A percentile compares a stretch with the other conserved stretches of the same genome.
phyloP scores from a whole-genome alignment of 2,113 vertebrate species.

The Heterotilapia buettikoferi region DNA sequence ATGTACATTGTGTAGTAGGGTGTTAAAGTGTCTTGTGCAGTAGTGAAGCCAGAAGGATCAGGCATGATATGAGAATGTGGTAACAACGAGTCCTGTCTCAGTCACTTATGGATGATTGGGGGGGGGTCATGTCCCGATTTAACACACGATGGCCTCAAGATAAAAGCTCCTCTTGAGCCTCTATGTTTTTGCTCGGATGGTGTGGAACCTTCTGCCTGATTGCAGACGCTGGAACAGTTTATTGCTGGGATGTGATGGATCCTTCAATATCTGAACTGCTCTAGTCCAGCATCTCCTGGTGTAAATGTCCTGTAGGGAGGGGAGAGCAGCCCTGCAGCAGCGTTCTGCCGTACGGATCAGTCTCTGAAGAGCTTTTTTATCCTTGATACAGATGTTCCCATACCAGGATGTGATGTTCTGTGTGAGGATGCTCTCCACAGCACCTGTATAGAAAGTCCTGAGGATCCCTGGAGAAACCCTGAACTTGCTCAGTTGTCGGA shows the following conservation, averaged over 20 bases:
- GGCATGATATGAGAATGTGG: too few species aligned
- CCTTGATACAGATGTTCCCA: not conserved
- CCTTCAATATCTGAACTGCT: too few species aligned
- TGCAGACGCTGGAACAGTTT: too few species aligned
- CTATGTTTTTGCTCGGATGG: not conserved
- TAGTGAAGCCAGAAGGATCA: not conserved
- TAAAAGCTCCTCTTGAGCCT: not conserved
- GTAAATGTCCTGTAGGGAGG: too few species aligned
- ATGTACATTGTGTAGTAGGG: not conserved
- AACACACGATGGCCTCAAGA: too few species aligned
- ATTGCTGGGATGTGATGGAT: too few species aligned
- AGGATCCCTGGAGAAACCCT: not conserved
- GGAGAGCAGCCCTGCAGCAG: not conserved
- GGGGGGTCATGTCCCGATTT: too few species aligned
- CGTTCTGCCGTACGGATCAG: accelerated
- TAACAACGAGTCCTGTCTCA: too few species aligned
- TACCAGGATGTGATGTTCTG: not conserved
- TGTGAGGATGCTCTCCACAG: not conserved
- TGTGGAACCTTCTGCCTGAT: too few species aligned
- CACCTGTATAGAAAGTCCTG: not conserved
- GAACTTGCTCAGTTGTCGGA: accelerated
- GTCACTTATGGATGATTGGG: too few species aligned
- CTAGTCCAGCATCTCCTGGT: too few species aligned
- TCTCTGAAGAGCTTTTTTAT: not conserved
- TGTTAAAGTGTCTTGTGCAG: not conserved